Base-by-base conservation (phyloP, 1,140 invertebrate genomes). In the Brachionus calyciflorus region DNA sequence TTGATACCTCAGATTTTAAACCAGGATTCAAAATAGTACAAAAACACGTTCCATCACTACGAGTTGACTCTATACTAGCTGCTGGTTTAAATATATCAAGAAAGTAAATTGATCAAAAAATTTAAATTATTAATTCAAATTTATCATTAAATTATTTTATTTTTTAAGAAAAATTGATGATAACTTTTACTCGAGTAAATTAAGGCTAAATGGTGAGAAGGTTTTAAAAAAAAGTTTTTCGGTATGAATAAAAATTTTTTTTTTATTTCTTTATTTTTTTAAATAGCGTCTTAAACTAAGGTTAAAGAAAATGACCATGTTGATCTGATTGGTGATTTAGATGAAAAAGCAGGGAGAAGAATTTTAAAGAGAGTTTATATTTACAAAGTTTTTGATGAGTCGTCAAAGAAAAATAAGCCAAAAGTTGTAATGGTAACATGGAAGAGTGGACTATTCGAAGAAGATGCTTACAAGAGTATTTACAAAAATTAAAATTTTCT, bases 181-280 rank as follows among this genome's bases (percentile, higher is more conserved):
- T 21, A 49, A 21, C 10, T 73, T 73, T 55, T 73, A 73, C 41
- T 49, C 46, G 19, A 49, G 69, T 51, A 73, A 30, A 26, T 41
- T 73, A 37, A 49, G 69, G 51, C 33, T 73, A 2, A 73, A 73
- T 41, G 69, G 69, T 14, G 69, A 73, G 33, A 73, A 73, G 51
- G 46, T 73, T 24, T 14, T 73, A 14, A 73, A 73, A 55, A 73
- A 73, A 30, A 73, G 69, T 26, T 28, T 33, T 37, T 14, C 69
- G 12, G 69, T 73, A 55, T 37, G 5, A 19, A n/a, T 26, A 4
- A 0, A 17, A n/a, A 19, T 7, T n/a, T 19, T 60, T 2, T 0
- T 33, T 5, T 10, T 33, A 4, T 17, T 33, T 17, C 21, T 1
- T 60, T 37, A 21, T 26, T 60, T 37, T 7, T n/a, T 30, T 30